Evolutionary conservation across 2,888 invertebrate species (phyloP).

Genomic region (Drosophila merina): DNA sequence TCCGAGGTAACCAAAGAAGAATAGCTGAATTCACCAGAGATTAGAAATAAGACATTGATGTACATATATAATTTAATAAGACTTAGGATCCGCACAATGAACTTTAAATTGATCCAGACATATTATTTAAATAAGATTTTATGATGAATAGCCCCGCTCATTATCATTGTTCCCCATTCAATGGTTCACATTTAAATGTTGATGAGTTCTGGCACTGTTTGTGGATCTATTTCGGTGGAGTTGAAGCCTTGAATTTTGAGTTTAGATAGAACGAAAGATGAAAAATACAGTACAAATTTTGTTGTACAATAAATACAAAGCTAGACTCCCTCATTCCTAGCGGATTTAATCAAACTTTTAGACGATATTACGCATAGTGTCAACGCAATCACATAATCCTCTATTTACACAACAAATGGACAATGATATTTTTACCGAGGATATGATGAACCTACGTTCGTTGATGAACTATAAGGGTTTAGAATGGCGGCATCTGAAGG

Average conservation of each 20-base stretch:
- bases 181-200: too few species aligned
- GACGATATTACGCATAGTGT: not conserved
- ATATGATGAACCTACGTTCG: conserved; percentile 2
- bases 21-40: conserved; percentile 11
- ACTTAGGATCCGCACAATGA: not conserved
- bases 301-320: not conserved
- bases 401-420: conserved; percentile 5
- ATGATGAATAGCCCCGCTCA: too few species aligned
- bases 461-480: conserved; percentile 7
- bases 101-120: too few species aligned
- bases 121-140: too few species aligned
- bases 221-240: too few species aligned
- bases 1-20: not conserved
- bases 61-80: conserved; percentile 8
- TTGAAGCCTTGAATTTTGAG: too few species aligned
- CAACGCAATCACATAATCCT: not conserved
- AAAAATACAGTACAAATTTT: too few species aligned
- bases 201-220: too few species aligned
- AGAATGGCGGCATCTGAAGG: conserved; percentile 13
- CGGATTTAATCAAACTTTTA: not conserved
- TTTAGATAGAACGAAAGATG: too few species aligned
- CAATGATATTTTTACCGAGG: not conserved
- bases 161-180: too few species aligned
- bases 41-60: conserved; percentile 23
- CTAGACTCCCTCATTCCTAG: not conserved